Base-by-base conservation (phyloP, 2,797 vertebrate genomes). In the Hoplostethus mediterraneus region DNA sequence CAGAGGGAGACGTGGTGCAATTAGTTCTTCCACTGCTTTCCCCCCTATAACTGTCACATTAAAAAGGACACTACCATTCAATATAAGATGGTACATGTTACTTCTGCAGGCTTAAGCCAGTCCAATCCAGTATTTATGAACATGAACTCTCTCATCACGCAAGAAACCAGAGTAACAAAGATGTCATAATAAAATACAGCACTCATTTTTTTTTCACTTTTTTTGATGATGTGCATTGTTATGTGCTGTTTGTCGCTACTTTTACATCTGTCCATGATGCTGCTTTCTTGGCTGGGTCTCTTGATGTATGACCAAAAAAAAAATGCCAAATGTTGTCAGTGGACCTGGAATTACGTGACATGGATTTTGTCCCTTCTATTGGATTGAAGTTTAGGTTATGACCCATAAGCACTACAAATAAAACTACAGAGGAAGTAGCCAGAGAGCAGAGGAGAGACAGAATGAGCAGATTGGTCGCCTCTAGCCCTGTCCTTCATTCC, bases 391-490 rank as follows among this genome's bases (percentile, higher is more conserved):
- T 64, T 69, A 81, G 70, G 73, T 82, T 51, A 80, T 51, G 70
- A 75, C 63, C 71, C 87, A 80, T 73, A 72, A 82, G 79, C 57
- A 64, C 36, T 53, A 60, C 71, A 74, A 70, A 74, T 59, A 60
- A 71, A 70, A 61, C 48, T 42, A 66, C 68, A 74, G 48, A 65
- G 48, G 40, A 53, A 71, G 31, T 25, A 21, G n/a, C 2, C 6
- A 3, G n/a, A 51, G n/a, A 8, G 1, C 2, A 13, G 42, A 44
- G 42, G 65, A 79, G 73, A 56, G 52, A 59, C 31, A 72, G 56
- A 45, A 53, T 1, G 61, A 90, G 82, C 91, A 93, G 91, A 89
- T 92, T 91, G 86, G 75, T 48, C 76, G 81, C 91, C 90, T 86
- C 75, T 4, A 83, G 90, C 87, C 21, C 70, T 87, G 87, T 83